phyloP scores from a whole-genome alignment of 1,140 invertebrate genomes.

The Oryzaephilus surinamensis region DNA sequence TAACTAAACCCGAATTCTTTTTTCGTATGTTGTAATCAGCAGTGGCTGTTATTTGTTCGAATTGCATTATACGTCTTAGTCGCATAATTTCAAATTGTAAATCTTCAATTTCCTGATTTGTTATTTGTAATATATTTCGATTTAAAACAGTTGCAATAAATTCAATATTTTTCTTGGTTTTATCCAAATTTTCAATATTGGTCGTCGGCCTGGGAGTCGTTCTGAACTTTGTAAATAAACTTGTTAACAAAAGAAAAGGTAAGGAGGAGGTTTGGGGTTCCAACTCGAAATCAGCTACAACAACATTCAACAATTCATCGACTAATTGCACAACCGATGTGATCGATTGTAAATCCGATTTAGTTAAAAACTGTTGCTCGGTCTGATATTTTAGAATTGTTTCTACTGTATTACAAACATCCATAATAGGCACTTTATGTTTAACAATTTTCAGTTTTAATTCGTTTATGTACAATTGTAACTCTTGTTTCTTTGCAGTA shows the following conservation, averaged over 20 bases:
- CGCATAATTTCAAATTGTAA: conserved; percentile 25
- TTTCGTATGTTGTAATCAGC: neutral
- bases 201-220: conserved; percentile 3
- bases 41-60: conserved; percentile 11
- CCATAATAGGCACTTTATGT: neutral
- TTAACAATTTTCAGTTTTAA: neutral
- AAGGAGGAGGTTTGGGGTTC: conserved; percentile 26
- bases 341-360: no score
- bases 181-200: neutral
- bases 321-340: no score
- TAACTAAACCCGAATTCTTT: neutral
- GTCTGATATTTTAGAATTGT: conserved; percentile 8
- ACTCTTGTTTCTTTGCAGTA: conserved; percentile 9
- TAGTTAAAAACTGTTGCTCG: no score
- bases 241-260: no score
- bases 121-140: conserved; percentile 35
- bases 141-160: neutral
- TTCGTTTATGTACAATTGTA: neutral
- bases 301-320: conserved; percentile 18
- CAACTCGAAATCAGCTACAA: conserved; percentile 14
- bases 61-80: conserved; percentile 18
- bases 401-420: conserved; percentile 3
- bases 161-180: neutral
- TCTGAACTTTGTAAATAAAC: conserved; percentile 11
- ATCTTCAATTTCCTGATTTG: conserved; percentile 34